Conservation (phyloP, 2,888 invertebrate genomes). For the Clistopyga incitator region DNA sequence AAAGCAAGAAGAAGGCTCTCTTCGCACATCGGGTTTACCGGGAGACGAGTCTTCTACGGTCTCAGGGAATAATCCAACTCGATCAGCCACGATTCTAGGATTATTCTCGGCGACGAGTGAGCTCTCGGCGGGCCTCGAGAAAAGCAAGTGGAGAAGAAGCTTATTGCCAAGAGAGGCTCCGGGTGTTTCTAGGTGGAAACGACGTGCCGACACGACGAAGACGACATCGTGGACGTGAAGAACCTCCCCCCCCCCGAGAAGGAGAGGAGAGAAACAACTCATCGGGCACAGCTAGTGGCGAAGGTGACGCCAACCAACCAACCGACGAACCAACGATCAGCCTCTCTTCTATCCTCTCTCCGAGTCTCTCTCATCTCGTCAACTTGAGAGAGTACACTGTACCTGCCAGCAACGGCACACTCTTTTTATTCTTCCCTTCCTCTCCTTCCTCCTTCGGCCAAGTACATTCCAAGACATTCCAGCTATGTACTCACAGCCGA, state of each 20-base stretch:
- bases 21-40: conserved; percentile 18
- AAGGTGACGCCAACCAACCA: conserved; percentile 24
- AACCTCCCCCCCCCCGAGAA: conserved; percentile 18
- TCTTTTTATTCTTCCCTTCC: conserved; percentile 27
- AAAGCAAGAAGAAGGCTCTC: conserved; percentile 4
- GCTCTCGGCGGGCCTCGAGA: neutral
- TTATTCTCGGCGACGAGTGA: conserved; percentile 36
- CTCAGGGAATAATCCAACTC: conserved; percentile 41
- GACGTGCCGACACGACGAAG: conserved; percentile 49
- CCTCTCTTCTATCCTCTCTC: neutral
- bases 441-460: conserved; percentile 21
- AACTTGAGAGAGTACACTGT: conserved; percentile 32
- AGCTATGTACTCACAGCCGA: conserved; percentile 11
- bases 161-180: conserved; percentile 31
- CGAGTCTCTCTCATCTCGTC: conserved; percentile 34
- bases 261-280: conserved; percentile 28
- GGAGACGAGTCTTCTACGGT: conserved; percentile 23
- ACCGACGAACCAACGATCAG: neutral
- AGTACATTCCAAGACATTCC: conserved; percentile 28
- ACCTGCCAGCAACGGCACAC: conserved; percentile 32
- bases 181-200: conserved; percentile 44
- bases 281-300: conserved; percentile 42
- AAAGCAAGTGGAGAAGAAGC: conserved; percentile 31
- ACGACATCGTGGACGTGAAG: conserved; percentile 18
- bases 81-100: conserved; percentile 54